These are phyloP conservation scores for Pseudomyrmex gracilis DNA, from an alignment of 1,140 invertebrate genomes.

Conservation along the genomic window DNA sequence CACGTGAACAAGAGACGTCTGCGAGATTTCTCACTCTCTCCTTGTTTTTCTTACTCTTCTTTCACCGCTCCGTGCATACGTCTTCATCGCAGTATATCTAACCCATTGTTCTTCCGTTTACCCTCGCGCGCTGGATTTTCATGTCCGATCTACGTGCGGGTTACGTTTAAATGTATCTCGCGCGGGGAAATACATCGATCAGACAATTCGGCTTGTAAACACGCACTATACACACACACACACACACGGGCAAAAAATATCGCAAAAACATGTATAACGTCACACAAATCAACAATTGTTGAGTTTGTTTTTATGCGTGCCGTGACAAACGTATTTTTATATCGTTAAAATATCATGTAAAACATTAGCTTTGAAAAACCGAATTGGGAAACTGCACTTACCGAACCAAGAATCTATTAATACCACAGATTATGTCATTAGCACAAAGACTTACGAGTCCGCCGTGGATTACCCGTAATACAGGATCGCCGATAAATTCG, in stretches of 20 bases:
- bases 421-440: conserved; percentile 31
- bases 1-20: conserved; percentile 28
- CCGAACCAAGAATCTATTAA: conserved; percentile 38
- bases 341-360: no score
- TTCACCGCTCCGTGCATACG: conserved; percentile 7
- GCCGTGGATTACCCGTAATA: conserved; percentile 40
- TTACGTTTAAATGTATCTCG: neutral
- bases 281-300: no score
- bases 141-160: conserved; percentile 30
- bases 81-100: neutral
- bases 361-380: neutral
- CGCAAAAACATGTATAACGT: neutral
- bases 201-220: neutral
- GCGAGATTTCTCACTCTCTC: conserved; percentile 37
- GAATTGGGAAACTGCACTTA: conserved; percentile 17
- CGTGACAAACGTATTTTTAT: neutral
- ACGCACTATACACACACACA: neutral
- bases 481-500: conserved; percentile 47
- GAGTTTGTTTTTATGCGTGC: neutral
- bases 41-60: conserved; percentile 25
- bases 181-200: neutral
- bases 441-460: conserved; percentile 28
- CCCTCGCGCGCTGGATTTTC: neutral
- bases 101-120: conserved; percentile 39
- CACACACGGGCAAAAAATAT: neutral